Base-by-base conservation (phyloP, 2,888 invertebrate genomes). In the Drosophila demipolita region DNA sequence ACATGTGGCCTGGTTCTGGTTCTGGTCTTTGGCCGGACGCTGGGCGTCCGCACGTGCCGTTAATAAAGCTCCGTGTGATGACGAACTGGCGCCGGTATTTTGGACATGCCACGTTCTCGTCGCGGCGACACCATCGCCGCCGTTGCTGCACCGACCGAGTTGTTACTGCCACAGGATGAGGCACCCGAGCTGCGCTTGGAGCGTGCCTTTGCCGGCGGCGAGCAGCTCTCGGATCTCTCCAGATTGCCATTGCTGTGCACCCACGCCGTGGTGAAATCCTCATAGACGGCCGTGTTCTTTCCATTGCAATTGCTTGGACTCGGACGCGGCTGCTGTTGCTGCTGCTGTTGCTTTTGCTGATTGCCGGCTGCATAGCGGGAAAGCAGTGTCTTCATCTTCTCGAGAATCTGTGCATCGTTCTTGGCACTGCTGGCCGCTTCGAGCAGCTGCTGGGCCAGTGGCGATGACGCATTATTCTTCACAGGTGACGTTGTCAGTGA, bases 321-420 rank as follows among this genome's bases (percentile, higher is more conserved):
- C 12, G 55, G 52, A 38, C 36, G 67, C 48, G 63, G 66, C 45
- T 36, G 53, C 33, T 78, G 62, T 6, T 42, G 42, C 45, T 36
- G 59, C 15, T 69, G 62, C 12, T 73, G 68, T 15, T 72, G 66
- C n/a, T 74, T 63, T 36, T 77, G 73, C 42, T 90, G 91, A 48
- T 91, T 89, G 68, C 82, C 87, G 12, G 92, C 83, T 17, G 94
- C 94, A 83, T 95, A 95, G 73, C 95, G 94, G 48, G 94, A 94
- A n/a, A 96, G 90, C 42, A 95, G 91, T 68, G 95, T 96, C 89
- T 96, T 96, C 93, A 97, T 95, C 91, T 96, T 96, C 82, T 95
- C 95, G 32, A 96, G 93, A 64, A 97, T 96, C 75, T 95, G 94
- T 7, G 95, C 95, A 87, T 97, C 97, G 82, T 97, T 96, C 88